phyloP scores from a whole-genome alignment of 2,113 vertebrate species.

The Dryoscopus gambensis region DNA sequence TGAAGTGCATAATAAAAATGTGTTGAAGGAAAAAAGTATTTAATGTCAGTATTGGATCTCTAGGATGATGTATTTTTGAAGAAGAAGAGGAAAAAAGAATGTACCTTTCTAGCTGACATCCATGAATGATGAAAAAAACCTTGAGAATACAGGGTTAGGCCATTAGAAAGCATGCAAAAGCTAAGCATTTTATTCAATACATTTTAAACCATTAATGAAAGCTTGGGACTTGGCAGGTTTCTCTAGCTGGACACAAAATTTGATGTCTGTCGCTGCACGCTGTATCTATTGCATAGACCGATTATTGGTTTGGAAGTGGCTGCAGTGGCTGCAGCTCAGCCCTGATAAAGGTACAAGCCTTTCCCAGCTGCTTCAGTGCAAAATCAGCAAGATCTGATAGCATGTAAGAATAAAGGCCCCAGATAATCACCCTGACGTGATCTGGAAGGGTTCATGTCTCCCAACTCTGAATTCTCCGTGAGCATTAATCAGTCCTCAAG shows the following conservation, averaged over 20 bases:
- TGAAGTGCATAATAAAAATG: neutral
- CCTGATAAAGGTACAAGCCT: neutral
- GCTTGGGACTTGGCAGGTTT: neutral
- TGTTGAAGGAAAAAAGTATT: neutral
- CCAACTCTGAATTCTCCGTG: neutral
- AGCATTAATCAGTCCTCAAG: neutral
- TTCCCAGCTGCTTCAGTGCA: neutral
- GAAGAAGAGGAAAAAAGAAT: neutral
- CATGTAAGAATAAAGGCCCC: neutral
- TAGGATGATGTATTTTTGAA: neutral
- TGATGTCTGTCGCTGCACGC: rapidly evolving
- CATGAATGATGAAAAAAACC: neutral
- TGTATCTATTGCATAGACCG: neutral
- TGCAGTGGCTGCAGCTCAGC: neutral
- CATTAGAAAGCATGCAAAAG: neutral
- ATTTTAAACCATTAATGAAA: neutral
- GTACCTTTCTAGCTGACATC: neutral
- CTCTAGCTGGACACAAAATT: neutral
- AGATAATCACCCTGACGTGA: neutral
- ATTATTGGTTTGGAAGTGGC: neutral
- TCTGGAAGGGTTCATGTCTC: neutral
- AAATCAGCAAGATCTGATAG: neutral
- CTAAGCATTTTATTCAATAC: neutral
- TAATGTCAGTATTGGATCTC: neutral
- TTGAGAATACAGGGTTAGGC: neutral